phyloP scores from a whole-genome alignment of 2,797 vertebrate species.

The Sebastes dallii region DNA sequence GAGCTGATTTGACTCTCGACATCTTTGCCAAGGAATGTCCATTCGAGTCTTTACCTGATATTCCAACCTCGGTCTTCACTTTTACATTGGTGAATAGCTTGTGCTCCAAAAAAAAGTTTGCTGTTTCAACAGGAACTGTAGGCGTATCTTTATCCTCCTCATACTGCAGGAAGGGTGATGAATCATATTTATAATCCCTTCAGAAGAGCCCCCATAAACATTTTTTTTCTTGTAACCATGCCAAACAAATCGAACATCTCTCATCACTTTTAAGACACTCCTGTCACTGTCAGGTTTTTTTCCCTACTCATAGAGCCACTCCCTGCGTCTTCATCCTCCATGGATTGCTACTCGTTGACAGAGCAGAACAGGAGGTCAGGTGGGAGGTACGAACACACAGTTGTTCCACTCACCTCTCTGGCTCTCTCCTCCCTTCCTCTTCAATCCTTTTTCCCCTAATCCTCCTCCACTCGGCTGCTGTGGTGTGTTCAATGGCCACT shows the following conservation, averaged over 20 bases:
- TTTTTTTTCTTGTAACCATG: conserved; percentile 31
- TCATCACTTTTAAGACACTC: conserved; percentile 45
- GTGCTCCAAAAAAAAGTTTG: not conserved
- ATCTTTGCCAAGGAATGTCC: not conserved
- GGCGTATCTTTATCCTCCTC: conserved; percentile 20
- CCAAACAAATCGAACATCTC: conserved; percentile 41
- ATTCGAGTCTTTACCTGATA: not conserved
- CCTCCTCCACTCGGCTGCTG: conserved; percentile 44
- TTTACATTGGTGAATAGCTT: not conserved
- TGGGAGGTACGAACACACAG: conserved; percentile 40
- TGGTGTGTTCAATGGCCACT: conserved; percentile 31
- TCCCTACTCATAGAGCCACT: conserved; percentile 5
- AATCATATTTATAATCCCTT: conserved; percentile 55
- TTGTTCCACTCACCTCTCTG: conserved; percentile 46
- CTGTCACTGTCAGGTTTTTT: conserved; percentile 11
- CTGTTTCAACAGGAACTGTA: conserved; percentile 30
- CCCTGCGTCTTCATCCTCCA: conserved; percentile 41
- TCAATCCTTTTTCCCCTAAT: conserved; percentile 21
- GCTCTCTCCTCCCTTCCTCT: conserved; percentile 34
- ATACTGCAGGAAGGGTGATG: conserved; percentile 29
- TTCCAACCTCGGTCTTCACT: not conserved
- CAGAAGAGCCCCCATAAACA: conserved; percentile 51
- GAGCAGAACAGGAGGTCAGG: conserved; percentile 63
- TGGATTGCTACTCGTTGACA: conserved; percentile 55
- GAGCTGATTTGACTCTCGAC: not conserved